Evolutionary conservation across 2,113 vertebrate genomes (phyloP).

Genomic region (Lanius ludovicianus): DNA sequence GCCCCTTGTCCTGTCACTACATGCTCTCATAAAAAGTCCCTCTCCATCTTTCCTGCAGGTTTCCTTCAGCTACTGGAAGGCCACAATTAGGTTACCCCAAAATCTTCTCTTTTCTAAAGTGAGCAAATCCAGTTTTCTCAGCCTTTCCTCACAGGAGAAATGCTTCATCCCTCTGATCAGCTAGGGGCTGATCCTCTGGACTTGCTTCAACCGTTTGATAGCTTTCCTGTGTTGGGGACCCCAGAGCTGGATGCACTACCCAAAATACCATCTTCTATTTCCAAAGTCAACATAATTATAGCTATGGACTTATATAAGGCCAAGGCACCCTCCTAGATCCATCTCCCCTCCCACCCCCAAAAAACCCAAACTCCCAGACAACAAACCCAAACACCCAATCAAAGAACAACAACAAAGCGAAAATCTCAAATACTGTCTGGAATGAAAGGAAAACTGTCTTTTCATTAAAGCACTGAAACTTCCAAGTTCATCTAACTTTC

Average conservation of each 20-base stretch:
- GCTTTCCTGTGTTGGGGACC: not conserved
- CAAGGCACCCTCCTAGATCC: not conserved
- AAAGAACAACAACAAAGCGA: not conserved
- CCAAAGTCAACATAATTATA: not conserved
- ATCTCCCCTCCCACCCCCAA: fast-evolving
- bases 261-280: not conserved
- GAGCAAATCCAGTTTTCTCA: not conserved
- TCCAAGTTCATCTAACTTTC: not conserved
- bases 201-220: not conserved
- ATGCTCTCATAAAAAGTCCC: not conserved
- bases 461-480: not conserved
- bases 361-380: not conserved
- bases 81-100: not conserved
- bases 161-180: not conserved
- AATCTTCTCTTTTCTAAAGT: not conserved
- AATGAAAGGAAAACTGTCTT: not conserved
- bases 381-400: not conserved
- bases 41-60: not conserved
- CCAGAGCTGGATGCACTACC: not conserved
- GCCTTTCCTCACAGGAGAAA: not conserved
- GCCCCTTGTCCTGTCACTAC: not conserved
- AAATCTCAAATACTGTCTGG: not conserved
- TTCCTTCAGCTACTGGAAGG: not conserved
- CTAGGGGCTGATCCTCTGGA: not conserved
- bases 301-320: not conserved